Conservation (phyloP, 2,113 vertebrate species). For the Chaetorhynchus papuensis region DNA sequence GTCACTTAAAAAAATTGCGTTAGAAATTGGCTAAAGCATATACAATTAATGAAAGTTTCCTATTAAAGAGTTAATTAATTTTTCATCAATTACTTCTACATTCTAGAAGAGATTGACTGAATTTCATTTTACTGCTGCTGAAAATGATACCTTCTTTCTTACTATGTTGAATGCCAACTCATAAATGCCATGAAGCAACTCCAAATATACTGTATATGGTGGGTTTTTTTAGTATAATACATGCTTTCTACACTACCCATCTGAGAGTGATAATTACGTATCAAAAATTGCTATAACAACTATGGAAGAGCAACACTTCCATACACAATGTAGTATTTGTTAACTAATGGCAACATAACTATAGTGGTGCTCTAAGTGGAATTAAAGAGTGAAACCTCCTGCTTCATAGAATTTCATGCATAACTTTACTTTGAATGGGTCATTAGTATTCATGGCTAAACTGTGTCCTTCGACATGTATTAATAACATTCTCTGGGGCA, state of each 20-base stretch:
- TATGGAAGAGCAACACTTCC: neutral
- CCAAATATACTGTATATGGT: neutral
- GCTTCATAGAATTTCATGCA: constrained; percentile 53
- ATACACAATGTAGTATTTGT: neutral
- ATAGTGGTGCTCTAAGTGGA: constrained; percentile 14
- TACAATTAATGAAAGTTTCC: neutral
- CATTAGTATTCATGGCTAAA: constrained; percentile 66
- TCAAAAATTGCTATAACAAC: neutral
- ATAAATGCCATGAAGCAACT: neutral
- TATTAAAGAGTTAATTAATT: neutral
- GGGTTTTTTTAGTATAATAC: neutral
- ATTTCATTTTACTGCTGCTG: neutral
- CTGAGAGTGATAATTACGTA: neutral
- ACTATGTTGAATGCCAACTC: neutral
- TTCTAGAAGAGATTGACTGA: neutral
- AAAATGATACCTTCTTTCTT: neutral
- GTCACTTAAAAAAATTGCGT: neutral
- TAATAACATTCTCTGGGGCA: constrained; percentile 65
- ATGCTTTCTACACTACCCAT: neutral
- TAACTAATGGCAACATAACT: constrained; percentile 19
- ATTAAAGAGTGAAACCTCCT: constrained; percentile 57
- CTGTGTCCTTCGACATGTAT: constrained; percentile 35
- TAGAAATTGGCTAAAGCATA: neutral
- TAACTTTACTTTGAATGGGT: constrained; percentile 39
- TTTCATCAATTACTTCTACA: neutral